phyloP scores from a whole-genome alignment of 2,888 invertebrate species.

The Conistra vaccinii region DNA sequence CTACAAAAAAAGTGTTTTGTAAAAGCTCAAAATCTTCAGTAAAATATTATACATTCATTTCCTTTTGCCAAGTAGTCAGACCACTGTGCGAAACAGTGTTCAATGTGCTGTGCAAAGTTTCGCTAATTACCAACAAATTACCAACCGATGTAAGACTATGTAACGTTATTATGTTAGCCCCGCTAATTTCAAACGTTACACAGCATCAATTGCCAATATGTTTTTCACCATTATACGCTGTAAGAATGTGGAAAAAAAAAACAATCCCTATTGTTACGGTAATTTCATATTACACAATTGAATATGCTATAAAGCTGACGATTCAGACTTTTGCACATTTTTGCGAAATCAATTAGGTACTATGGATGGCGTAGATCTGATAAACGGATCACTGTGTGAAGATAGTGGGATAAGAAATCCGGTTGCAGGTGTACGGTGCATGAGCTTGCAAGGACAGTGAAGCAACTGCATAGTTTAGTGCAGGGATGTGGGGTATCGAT shows the following conservation, averaged over 20 bases:
- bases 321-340: constrained; percentile 29
- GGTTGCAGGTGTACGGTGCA: constrained; percentile 50
- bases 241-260: constrained; percentile 54
- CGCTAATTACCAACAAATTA: constrained; percentile 41
- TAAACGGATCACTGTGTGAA: constrained; percentile 40
- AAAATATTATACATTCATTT: neutral
- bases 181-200: constrained; percentile 45
- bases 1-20: too few species aligned
- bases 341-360: constrained; percentile 49
- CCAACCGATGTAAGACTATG: constrained; percentile 43
- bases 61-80: neutral
- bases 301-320: constrained; percentile 20
- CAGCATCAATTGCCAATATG: constrained; percentile 50
- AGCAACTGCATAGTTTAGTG: constrained; percentile 55
- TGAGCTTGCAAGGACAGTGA: constrained; percentile 59
- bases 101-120: constrained; percentile 39
- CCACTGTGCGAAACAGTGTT: constrained; percentile 31
- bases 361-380: constrained; percentile 46
- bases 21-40: neutral
- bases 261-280: constrained; percentile 62
- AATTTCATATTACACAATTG: constrained; percentile 52
- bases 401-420: constrained; percentile 51
- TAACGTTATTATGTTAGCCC: constrained; percentile 47
- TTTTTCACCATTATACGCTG: constrained; percentile 38
- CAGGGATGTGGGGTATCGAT: neutral